These are phyloP conservation scores for Cephus cinctus DNA, from an alignment of 1,140 invertebrate species.

Conservation along the genomic window DNA sequence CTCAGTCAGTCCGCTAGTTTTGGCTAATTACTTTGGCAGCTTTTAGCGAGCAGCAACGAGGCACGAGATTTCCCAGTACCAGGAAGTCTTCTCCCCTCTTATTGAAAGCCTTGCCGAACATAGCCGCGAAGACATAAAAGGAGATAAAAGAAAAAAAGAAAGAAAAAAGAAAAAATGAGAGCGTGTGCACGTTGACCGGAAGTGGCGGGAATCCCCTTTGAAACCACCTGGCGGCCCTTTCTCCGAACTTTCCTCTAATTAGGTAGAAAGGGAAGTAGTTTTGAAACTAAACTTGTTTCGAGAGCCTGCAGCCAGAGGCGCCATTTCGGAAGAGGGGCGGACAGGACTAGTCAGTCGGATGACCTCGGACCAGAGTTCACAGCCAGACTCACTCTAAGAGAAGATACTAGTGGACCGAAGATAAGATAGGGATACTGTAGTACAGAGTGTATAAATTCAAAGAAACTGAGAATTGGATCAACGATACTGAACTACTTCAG, in stretches of 20 bases:
- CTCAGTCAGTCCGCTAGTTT: slow-evolving; percentile 18
- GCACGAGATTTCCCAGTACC: slow-evolving; percentile 23
- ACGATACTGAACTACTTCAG: too few relatives aligned
- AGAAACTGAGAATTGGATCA: neutral
- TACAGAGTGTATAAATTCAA: slow-evolving; percentile 10
- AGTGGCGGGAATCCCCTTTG: slow-evolving; percentile 28
- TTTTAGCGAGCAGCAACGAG: slow-evolving; percentile 11
- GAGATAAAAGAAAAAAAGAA: neutral
- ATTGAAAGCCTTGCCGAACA: neutral
- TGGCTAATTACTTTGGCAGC: slow-evolving; percentile 19
- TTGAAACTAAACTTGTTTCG: slow-evolving; percentile 21
- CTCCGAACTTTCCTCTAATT: slow-evolving; percentile 32
- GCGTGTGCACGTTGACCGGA: neutral
- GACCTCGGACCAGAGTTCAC: neutral
- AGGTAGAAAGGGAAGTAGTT: slow-evolving; percentile 25
- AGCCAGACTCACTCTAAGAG: neutral
- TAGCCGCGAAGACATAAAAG: neutral
- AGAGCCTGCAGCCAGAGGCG: slow-evolving; percentile 18
- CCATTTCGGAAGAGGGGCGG: slow-evolving; percentile 7
- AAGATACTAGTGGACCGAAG: slow-evolving; percentile 12
- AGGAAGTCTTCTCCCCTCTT: slow-evolving; percentile 1
- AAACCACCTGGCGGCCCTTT: slow-evolving; percentile 32
- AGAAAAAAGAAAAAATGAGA: neutral
- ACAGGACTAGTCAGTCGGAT: slow-evolving; percentile 16
- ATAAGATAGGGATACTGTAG: slow-evolving; percentile 30